Evolutionary conservation across 2,113 vertebrate species (phyloP).

Genomic region (Tenebrosternarchus preto): DNA sequence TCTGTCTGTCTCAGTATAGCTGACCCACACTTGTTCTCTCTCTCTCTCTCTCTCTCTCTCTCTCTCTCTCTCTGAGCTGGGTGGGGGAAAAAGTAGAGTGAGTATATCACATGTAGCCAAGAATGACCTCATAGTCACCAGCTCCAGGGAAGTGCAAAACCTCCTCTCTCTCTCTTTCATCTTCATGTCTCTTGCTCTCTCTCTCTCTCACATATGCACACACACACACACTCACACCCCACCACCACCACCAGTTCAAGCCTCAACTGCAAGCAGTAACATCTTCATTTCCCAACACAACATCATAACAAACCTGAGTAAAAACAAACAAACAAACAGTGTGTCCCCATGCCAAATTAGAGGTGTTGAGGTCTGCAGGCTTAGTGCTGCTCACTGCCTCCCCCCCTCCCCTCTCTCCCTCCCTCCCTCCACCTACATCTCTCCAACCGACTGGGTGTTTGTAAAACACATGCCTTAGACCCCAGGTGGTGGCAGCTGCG

Average conservation of each 20-base stretch:
- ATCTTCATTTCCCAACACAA: no score
- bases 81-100: slow-evolving; percentile 46
- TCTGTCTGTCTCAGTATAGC: slow-evolving; percentile 18
- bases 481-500: slow-evolving; percentile 58
- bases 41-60: slow-evolving; percentile 30
- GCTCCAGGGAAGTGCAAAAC: slow-evolving; percentile 45
- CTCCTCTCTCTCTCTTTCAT: background rate
- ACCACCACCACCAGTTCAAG: no score
- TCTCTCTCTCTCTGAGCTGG: slow-evolving; percentile 41
- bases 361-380: background rate
- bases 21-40: background rate
- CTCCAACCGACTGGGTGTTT: slow-evolving; percentile 27
- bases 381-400: background rate
- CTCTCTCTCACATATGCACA: slow-evolving; percentile 16
- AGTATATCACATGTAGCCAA: slow-evolving; percentile 38
- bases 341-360: background rate
- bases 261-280: no score
- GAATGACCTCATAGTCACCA: slow-evolving; percentile 51
- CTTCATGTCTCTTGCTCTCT: slow-evolving; percentile 34
- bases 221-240: no score
- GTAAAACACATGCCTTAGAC: slow-evolving; percentile 50
- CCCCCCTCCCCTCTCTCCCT: slow-evolving; percentile 48
- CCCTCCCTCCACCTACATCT: slow-evolving; percentile 23
- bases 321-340: background rate
- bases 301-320: background rate